A percentile compares a stretch with the other conserved stretches of the same genome.
Evolutionary conservation across 2,113 vertebrate species (phyloP).

Genomic region (Zootoca vivipara): DNA sequence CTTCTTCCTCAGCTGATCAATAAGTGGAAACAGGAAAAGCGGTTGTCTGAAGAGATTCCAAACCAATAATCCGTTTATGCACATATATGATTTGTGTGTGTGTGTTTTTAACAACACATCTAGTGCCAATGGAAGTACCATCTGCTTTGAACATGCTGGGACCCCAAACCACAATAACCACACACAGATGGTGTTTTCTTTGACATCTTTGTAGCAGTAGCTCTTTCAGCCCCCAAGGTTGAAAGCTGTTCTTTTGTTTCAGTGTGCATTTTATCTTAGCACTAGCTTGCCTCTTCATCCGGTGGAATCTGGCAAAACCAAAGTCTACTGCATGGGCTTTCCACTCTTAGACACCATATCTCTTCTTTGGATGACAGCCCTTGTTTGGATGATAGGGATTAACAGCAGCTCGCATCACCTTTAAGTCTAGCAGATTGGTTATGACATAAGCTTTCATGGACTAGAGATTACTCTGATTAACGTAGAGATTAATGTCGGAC

Average conservation of each 20-base stretch:
- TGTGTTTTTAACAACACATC: background rate
- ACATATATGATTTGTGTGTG: background rate
- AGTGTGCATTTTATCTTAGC: background rate
- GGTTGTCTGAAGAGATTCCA: background rate
- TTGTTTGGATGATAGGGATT: background rate
- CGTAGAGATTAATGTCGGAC: too few species aligned
- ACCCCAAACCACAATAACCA: background rate
- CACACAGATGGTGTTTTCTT: background rate
- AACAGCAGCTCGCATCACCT: background rate
- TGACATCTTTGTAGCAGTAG: background rate
- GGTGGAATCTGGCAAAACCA: background rate
- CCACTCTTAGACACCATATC: background rate
- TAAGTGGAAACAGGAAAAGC: background rate
- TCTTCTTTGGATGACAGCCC: background rate
- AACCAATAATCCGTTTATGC: background rate
- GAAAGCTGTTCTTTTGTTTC: background rate
- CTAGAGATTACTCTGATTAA: background rate
- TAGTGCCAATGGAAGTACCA: background rate
- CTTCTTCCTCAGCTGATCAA: background rate
- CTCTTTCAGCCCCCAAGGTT: background rate
- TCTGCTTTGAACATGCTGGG: background rate
- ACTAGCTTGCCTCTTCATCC: background rate
- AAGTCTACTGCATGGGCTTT: background rate
- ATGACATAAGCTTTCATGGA: background rate
- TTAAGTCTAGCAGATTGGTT: background rate